Base-by-base conservation (phyloP, 2,113 vertebrate species). In the Notothenia rossii region DNA sequence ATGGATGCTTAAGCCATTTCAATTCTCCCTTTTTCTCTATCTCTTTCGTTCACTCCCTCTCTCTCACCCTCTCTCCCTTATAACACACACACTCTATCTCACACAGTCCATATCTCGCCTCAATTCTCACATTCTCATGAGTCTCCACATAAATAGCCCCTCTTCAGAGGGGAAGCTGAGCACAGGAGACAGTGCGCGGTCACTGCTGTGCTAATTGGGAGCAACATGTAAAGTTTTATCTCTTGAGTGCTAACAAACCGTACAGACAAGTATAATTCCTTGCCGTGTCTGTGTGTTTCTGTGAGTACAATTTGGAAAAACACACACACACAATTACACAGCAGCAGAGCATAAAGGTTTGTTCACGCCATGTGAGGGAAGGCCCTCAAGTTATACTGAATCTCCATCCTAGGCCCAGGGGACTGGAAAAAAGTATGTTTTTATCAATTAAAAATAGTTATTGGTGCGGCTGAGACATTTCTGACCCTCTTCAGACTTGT, bases 191-290 rank as follows among this genome's bases (percentile, higher is more conserved):
- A 95, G 96, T 96, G 95, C 96, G 93, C 97, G 97, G 97, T 97
- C 97, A 97, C 96, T 96, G 96, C 96, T 96, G 96, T 97, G 97
- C 97, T 99, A 99, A 99, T 99, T 99, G 98, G 97, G 97, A 98
- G 97, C 97, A 98, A 97, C 97, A 96, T 97, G 98, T 97, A 98
- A 97, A 98, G 97, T 99, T 99, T 98, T 99, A 98, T 99, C 97
- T 98, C 95, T 95, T 93, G 95, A 97, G 96, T 96, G 95, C 96
- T 97, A 98, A 98, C 98, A 97, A 98, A 97, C 96, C 96, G 93
- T 96, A 96, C 96, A 96, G 97, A 98, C 97, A 96, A 96, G 87
- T 82, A 80, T 85, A 92, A 92, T 90, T 91, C 95, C 94, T 93
- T 87, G 93, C 93, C 2, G 10, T 43, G 51, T 67, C 70, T 63